Percentiles rank a stretch among this genome's conserved stretches.
phyloP scores from a whole-genome alignment of 64 coral and sea anemone species.

The Anthopleura sola region DNA sequence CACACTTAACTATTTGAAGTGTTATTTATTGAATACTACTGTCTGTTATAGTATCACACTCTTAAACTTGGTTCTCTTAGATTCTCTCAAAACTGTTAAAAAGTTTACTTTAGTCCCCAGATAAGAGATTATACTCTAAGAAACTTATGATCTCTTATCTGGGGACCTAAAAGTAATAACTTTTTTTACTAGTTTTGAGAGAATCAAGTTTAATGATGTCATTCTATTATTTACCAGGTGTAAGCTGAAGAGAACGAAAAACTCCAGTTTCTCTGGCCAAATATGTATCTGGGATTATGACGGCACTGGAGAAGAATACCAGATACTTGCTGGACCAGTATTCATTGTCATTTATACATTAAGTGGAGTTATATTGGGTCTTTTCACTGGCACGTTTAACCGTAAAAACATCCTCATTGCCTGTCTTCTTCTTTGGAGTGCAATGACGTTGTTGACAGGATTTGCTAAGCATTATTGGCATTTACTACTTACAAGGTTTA shows the following conservation, averaged over 20 bases:
- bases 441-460: constrained; percentile 89
- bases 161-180: too few species aligned
- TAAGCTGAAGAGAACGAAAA: constrained; percentile 12
- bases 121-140: too few species aligned
- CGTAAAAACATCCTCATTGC: constrained; percentile 81
- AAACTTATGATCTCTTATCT: too few species aligned
- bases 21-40: too few species aligned
- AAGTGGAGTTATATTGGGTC: constrained; percentile 89
- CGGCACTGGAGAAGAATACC: constrained; percentile 87
- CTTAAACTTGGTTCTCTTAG: too few species aligned
- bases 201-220: too few species aligned
- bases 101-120: too few species aligned
- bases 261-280: background rate
- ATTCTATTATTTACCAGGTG: background rate
- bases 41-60: too few species aligned
- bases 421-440: constrained; percentile 91
- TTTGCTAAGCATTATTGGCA: constrained; percentile 98
- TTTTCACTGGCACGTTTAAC: constrained; percentile 78
- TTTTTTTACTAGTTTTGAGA: too few species aligned
- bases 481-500: constrained; percentile 80
- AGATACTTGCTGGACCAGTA: constrained; percentile 88
- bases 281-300: constrained; percentile 92
- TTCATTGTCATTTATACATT: constrained; percentile 94
- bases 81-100: too few species aligned
- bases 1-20: too few species aligned